phyloP scores from a whole-genome alignment of 2,888 invertebrate genomes.

The Peribatodes rhomboidaria region DNA sequence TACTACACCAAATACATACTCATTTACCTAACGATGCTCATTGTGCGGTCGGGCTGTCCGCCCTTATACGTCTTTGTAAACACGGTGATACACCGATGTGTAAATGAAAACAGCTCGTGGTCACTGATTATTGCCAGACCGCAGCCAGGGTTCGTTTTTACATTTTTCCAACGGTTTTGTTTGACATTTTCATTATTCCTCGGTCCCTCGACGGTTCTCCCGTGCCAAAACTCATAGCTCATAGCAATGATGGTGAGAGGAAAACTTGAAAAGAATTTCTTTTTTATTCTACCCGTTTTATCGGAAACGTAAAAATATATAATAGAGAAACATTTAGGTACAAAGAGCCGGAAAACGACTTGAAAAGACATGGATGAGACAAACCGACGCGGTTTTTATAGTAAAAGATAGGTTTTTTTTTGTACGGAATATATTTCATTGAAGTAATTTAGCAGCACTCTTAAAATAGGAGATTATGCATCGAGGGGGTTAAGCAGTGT shows the following conservation, averaged over 20 bases:
- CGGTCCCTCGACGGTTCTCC: slow-evolving; percentile 29
- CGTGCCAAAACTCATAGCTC: slow-evolving; percentile 13
- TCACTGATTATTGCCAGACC: slow-evolving; percentile 38
- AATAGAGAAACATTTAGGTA: neutral
- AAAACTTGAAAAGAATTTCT: slow-evolving; percentile 16
- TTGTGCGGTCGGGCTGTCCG: slow-evolving; percentile 25
- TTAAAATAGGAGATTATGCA: too few relatives aligned
- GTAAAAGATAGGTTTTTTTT: neutral
- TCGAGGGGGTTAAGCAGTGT: too few relatives aligned
- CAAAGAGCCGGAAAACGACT: neutral
- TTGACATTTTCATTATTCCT: slow-evolving; percentile 40
- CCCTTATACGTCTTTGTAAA: slow-evolving; percentile 18
- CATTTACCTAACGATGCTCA: slow-evolving; percentile 19
- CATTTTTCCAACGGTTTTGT: slow-evolving; percentile 32
- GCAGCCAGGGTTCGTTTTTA: slow-evolving; percentile 39
- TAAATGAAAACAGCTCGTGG: slow-evolving; percentile 41
- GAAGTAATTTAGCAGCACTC: too few relatives aligned
- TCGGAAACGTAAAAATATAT: neutral
- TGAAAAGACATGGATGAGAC: neutral
- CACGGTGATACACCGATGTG: slow-evolving; percentile 29
- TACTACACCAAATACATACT: slow-evolving; percentile 1
- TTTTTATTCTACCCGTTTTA: neutral
- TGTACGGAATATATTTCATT: neutral
- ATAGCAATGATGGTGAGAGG: neutral
- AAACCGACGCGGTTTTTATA: neutral